A percentile compares a stretch with the other conserved stretches of the same genome.
These are phyloP conservation scores for Porites australiensis DNA, from an alignment of 64 coral and sea anemone genomes.

Conservation along the genomic window DNA sequence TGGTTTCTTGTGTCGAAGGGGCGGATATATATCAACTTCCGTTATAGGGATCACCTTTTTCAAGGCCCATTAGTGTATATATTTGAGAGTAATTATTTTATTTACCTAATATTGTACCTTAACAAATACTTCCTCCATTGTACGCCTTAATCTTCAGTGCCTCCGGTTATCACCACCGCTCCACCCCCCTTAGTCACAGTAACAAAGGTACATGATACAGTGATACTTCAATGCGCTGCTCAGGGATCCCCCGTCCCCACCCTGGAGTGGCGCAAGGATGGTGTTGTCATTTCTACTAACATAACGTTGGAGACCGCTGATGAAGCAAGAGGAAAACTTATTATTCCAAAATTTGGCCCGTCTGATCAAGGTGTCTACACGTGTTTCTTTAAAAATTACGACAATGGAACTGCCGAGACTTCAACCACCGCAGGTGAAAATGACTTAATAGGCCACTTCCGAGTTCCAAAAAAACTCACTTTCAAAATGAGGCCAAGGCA, in stretches of 20 bases:
- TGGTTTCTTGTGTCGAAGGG: too few species aligned
- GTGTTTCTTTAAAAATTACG: constrained; percentile 68
- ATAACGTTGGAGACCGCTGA: background rate
- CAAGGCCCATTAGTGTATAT: too few species aligned
- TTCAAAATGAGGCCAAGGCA: too few species aligned
- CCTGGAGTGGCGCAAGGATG: constrained; percentile 63
- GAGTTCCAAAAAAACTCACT: too few species aligned
- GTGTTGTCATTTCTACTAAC: constrained; percentile 37
- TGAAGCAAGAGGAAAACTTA: background rate
- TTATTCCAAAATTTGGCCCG: constrained; percentile 49
- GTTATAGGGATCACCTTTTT: too few species aligned
- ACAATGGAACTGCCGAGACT: constrained; percentile 59
- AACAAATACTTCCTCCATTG: too few species aligned
- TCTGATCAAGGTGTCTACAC: constrained; percentile 67
- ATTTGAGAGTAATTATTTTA: too few species aligned
- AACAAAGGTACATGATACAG: background rate
- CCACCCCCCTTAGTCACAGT: constrained; percentile 28
- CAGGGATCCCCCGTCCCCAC: constrained; percentile 36
- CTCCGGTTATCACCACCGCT: constrained; percentile 26
- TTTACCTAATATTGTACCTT: too few species aligned
- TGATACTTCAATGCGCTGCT: constrained; percentile 29
- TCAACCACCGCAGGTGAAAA: constrained; percentile 22
- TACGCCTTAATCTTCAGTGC: background rate
- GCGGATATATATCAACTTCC: too few species aligned
- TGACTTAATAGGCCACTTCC: too few species aligned